phyloP scores from a whole-genome alignment of 2,797 vertebrate species.

The Tachyglossus aculeatus region DNA sequence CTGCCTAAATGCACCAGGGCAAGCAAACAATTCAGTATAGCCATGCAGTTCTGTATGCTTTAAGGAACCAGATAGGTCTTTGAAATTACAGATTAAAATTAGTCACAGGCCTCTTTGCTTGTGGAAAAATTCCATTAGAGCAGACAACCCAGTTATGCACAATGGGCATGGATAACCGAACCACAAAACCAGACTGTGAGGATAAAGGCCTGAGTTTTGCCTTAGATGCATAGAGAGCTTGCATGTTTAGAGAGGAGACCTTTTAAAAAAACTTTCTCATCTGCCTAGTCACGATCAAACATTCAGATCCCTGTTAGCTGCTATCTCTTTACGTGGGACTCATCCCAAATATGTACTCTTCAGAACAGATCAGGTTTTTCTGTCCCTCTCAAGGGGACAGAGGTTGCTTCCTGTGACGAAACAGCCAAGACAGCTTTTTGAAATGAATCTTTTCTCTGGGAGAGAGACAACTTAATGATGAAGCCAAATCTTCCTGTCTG shows the following conservation, averaged over 20 bases:
- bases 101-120: neutral
- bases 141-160: no score
- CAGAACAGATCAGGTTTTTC: neutral
- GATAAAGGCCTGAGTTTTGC: no score
- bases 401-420: neutral
- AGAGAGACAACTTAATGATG: neutral
- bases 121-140: neutral
- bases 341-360: neutral
- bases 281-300: neutral
- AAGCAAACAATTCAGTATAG: neutral
- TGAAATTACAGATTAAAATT: no score
- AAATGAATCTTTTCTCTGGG: neutral
- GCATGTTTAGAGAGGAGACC: no score
- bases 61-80: no score
- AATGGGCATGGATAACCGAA: no score
- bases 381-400: neutral
- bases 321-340: neutral
- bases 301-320: neutral
- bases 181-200: no score
- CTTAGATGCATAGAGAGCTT: no score
- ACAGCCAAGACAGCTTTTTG: neutral
- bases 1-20: neutral
- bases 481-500: constrained; percentile 18
- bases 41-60: neutral
- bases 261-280: no score